Conservation (phyloP, 2,888 invertebrate species). For the Girardia tigrina region DNA sequence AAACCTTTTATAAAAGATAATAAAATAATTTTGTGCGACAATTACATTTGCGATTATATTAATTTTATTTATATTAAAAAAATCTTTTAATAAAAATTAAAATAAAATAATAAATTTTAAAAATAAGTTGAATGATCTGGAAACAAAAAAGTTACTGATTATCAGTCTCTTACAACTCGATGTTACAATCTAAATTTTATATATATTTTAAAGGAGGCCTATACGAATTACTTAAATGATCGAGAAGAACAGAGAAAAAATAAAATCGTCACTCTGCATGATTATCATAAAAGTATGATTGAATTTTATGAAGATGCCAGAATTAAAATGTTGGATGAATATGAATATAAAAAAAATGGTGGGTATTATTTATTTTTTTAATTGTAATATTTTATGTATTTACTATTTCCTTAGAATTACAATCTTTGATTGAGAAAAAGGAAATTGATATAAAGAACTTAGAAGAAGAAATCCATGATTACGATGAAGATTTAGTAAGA, state of each 20-base stretch:
- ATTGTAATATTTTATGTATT: background rate
- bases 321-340: background rate
- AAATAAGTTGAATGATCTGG: no score
- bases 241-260: background rate
- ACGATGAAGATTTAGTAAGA: background rate
- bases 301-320: background rate
- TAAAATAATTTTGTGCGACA: no score
- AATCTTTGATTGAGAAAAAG: background rate
- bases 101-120: no score
- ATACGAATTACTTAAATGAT: background rate
- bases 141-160: no score
- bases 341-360: background rate
- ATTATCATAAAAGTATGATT: background rate
- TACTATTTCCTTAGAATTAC: background rate
- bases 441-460: background rate
- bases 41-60: no score
- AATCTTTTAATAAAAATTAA: no score
- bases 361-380: background rate
- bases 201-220: background rate
- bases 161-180: no score
- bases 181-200: no score
- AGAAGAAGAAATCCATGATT: background rate
- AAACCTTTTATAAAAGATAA: no score
- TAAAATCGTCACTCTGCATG: background rate
- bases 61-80: no score